Percentiles rank a stretch among this genome's conserved stretches.
These are phyloP conservation scores for Calliopsis andreniformis DNA, from an alignment of 1,140 invertebrate genomes.

Conservation along the genomic window DNA sequence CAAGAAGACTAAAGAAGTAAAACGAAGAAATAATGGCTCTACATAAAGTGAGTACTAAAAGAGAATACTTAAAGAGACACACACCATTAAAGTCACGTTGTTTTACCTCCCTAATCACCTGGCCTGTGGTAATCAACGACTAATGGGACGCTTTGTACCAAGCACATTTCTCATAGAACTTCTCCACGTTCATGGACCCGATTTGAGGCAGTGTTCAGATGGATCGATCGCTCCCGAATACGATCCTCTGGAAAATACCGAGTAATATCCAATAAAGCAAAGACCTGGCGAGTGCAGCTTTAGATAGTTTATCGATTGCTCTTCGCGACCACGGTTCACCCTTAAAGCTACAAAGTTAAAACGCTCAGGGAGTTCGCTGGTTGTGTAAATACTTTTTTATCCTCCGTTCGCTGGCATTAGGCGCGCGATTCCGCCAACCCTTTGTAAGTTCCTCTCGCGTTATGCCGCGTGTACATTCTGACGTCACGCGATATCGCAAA, in stretches of 20 bases:
- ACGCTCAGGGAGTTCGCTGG: background rate
- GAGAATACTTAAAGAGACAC: too few species aligned
- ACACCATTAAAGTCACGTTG: too few species aligned
- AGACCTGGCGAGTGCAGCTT: conserved; percentile 55
- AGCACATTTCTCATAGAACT: too few species aligned
- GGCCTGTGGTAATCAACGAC: too few species aligned
- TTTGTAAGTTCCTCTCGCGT: background rate
- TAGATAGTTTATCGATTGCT: conserved; percentile 57
- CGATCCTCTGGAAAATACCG: conserved; percentile 43
- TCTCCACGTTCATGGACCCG: too few species aligned
- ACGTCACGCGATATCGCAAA: conserved; percentile 20
- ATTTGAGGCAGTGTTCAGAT: background rate
- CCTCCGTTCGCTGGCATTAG: background rate
- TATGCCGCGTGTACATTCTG: background rate
- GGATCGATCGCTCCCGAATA: conserved; percentile 27
- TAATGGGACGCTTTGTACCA: too few species aligned
- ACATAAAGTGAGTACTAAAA: too few species aligned
- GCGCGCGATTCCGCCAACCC: background rate
- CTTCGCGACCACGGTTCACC: conserved; percentile 46
- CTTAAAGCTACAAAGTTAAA: conserved; percentile 50
- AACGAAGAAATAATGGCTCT: too few species aligned
- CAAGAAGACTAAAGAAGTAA: too few species aligned
- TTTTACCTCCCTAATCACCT: too few species aligned
- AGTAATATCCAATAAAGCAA: conserved; percentile 56
- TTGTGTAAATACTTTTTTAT: background rate